A percentile compares a stretch with the other conserved stretches of the same genome.
Conservation (phyloP, 2,888 invertebrate genomes). For the Amblyjoppa proteus region DNA sequence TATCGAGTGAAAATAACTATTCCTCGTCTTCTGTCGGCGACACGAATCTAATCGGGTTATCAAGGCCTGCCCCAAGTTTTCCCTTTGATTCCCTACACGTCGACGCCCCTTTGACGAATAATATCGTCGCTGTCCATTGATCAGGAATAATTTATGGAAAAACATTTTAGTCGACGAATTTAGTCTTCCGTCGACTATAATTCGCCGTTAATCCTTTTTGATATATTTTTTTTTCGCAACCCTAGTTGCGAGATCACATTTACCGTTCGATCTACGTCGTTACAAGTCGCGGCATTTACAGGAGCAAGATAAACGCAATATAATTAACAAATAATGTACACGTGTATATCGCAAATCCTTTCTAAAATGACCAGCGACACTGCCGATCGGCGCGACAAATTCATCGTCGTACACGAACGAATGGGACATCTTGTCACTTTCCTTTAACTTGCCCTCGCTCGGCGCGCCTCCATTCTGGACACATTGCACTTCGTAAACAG, state of each 20-base stretch:
- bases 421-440: constrained; percentile 25
- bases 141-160: constrained; percentile 28
- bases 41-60: not conserved
- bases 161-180: constrained; percentile 20
- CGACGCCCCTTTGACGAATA: not conserved
- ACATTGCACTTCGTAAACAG: constrained; percentile 46
- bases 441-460: constrained; percentile 38
- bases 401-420: constrained; percentile 47
- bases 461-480: constrained; percentile 34
- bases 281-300: constrained; percentile 60
- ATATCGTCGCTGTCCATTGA: constrained; percentile 1
- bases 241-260: not conserved
- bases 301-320: constrained; percentile 71
- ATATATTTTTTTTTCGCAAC: constrained; percentile 20
- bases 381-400: constrained; percentile 28
- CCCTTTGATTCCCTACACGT: not conserved
- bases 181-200: constrained; percentile 20
- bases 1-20: not conserved
- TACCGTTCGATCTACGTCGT: constrained; percentile 52
- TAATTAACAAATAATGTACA: constrained; percentile 74
- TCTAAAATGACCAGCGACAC: not conserved
- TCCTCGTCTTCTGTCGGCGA: not conserved
- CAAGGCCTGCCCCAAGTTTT: not conserved
- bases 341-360: constrained; percentile 66
- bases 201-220: constrained; percentile 6